Evolutionary conservation across 2,888 invertebrate species (phyloP), one percentile per base, ranked within the genome.

Genomic region (Catocala fraxini): DNA sequence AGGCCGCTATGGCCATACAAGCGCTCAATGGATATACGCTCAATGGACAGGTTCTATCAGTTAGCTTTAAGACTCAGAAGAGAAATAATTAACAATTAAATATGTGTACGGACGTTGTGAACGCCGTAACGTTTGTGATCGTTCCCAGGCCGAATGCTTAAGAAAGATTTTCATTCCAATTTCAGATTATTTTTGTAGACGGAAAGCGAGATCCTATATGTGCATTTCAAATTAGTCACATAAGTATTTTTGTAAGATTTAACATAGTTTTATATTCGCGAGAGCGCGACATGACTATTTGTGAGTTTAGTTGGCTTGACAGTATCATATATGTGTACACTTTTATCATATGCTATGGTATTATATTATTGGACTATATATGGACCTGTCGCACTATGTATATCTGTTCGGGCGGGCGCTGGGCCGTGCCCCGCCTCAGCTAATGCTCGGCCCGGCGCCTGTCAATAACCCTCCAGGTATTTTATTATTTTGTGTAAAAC

Each of bases 221-320:
- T 94, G 94, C 93, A 93, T 93, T 94, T 93, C 89, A 92, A 89
- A 93, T 90, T 93, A 93, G 92, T 89, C 87, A 86, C 89, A 90
- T 93, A 94, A 94, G 94, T 93, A 93, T 93, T 94, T 94, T 94
- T 94, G 90, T 94, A 94, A 94, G 94, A 91, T 91, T 92, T 89
- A 89, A 91, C 87, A 89, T 93, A 92, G 91, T 92, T 93, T 91
- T 92, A 87, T 91, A 92, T 87, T 89, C 87, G 91, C 91, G 87
- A 88, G 92, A 93, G 92, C 86, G 90, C 92, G 91, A 90, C 93
- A 91, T 92, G 93, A 93, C 93, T 91, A 89, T 88, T 88, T 82
- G 90, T 90, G 90, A 90, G 90, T 92, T 93, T 87, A 89, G 89
- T 92, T 92, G 90, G 90, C 93, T 92, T 92, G 89, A 90, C 91